Base-by-base conservation (phyloP, 1,140 invertebrate species). In the Tribolium castaneum region DNA sequence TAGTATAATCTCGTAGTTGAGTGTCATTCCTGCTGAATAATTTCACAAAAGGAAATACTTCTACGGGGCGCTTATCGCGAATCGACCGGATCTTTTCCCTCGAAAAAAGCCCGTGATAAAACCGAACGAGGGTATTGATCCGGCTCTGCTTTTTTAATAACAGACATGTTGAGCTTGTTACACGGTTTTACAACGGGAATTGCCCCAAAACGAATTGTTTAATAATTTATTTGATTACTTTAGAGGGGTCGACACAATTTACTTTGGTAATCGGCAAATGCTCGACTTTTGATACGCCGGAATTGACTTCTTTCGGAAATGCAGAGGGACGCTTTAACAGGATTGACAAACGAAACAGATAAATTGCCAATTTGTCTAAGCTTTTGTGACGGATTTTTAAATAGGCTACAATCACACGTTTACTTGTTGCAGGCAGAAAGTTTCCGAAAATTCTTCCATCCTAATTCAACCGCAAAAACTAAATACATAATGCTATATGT, bases 1-100 rank as follows among this genome's bases (percentile, higher is more conserved):
- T 72, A 72, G 45, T 72, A 50, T 72, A 51, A 72, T 72, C 70
- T 30, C 50, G 16, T 70, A 51, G 70, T 52, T 25, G 16, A 51
- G 16, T 51, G 39, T 72, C 45, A 19, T 52, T 72, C 39, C 35
- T 70, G 10, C 66, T 50, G 70, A 72, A 72, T 72, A 19, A 50
- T 72, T 72, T 25, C 70, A 35, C 16, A 45, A 50, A 51, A 72
- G 50, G 22, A 72, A 66, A 66, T 35, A 66, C 59, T 66, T 66
- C 25, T 25, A 59, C 10, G 54, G 54, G 54, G 54, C 54, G 16
- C 54, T 59, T 59, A 59, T 59, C 54, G 54, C 54, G 54, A 59
- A n/a, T 19, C 14, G 54, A 59, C 13, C 22, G 54, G 54, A 59
- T 59, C 54, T 59, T 59, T 59, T 25, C 54, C 13, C 39, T 10